A percentile compares a stretch with the other conserved stretches of the same genome.
These are phyloP conservation scores for Calyptomena viridis DNA, from an alignment of 2,113 vertebrate species.

Conservation along the genomic window DNA sequence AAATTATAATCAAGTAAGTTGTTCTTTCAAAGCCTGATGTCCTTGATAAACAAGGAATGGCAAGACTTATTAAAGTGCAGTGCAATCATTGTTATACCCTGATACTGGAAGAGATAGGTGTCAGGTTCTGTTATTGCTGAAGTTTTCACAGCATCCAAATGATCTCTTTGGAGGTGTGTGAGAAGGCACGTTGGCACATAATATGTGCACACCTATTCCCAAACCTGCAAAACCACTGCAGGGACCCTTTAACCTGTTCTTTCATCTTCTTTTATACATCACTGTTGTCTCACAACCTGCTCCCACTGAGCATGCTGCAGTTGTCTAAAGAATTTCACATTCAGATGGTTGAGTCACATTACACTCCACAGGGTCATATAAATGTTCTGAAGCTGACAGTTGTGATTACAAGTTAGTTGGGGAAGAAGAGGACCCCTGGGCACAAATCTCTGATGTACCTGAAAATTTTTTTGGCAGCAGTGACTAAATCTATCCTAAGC, in stretches of 20 bases:
- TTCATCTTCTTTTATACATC: not conserved
- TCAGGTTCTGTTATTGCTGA: constrained; percentile 41
- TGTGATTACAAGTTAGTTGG: constrained; percentile 67
- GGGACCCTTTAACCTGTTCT: constrained; percentile 40
- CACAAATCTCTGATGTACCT: constrained; percentile 61
- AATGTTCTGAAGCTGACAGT: constrained; percentile 59
- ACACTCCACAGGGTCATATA: constrained; percentile 43
- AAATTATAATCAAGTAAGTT: not conserved
- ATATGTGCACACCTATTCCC: constrained; percentile 14
- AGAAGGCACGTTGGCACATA: not conserved
- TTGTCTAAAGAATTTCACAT: constrained; percentile 63
- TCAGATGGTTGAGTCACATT: constrained; percentile 48
- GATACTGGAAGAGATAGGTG: constrained; percentile 27
- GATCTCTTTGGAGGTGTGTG: not conserved
- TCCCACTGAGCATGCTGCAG: constrained; percentile 42
- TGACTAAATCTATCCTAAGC: constrained; percentile 52
- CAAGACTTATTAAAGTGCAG: constrained; percentile 29
- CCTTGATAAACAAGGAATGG: constrained; percentile 33
- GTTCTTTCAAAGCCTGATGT: not conserved
- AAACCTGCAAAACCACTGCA: constrained; percentile 43
- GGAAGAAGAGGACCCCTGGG: constrained; percentile 55
- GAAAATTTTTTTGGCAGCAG: constrained; percentile 59
- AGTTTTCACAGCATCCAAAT: not conserved
- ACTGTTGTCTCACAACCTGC: not conserved
- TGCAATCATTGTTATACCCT: not conserved